Conservation (phyloP, 1,140 invertebrate genomes). For the Coenobita brevimanus region DNA sequence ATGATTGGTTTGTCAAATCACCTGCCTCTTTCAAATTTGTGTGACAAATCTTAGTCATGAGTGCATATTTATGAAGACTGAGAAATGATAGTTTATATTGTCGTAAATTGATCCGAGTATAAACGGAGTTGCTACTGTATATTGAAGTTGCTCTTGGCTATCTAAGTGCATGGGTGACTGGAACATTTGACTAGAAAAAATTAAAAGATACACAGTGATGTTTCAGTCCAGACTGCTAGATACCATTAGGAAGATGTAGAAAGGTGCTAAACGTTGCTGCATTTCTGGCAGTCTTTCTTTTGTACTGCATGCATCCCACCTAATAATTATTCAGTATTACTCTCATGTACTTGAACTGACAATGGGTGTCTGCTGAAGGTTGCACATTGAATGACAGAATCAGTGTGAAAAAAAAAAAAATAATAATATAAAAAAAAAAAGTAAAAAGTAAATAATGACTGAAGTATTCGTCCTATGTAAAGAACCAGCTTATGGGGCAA, state of each 20-base stretch:
- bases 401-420: slow-evolving; percentile 1
- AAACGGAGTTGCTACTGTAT: too few relatives aligned
- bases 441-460: slow-evolving; percentile 35
- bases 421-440: not conserved
- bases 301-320: slow-evolving; percentile 63
- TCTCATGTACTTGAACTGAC: slow-evolving; percentile 48
- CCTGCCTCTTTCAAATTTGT: too few relatives aligned
- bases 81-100: not conserved
- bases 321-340: slow-evolving; percentile 64
- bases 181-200: not conserved
- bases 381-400: slow-evolving; percentile 21
- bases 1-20: too few relatives aligned
- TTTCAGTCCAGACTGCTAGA: not conserved
- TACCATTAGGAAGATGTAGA: slow-evolving; percentile 28
- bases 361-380: slow-evolving; percentile 60
- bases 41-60: too few relatives aligned
- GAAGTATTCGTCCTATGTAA: slow-evolving; percentile 25
- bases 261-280: slow-evolving; percentile 60
- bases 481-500: slow-evolving; percentile 52
- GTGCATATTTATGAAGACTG: too few relatives aligned
- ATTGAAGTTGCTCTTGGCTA: too few relatives aligned
- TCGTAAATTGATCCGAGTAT: slow-evolving; percentile 30
- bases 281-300: slow-evolving; percentile 56
- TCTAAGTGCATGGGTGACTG: not conserved
- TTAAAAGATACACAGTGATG: too few relatives aligned